Evolutionary conservation across 2,888 invertebrate genomes (phyloP), one percentile per base, ranked within the genome.

Genomic region (Catocala sponsa): DNA sequence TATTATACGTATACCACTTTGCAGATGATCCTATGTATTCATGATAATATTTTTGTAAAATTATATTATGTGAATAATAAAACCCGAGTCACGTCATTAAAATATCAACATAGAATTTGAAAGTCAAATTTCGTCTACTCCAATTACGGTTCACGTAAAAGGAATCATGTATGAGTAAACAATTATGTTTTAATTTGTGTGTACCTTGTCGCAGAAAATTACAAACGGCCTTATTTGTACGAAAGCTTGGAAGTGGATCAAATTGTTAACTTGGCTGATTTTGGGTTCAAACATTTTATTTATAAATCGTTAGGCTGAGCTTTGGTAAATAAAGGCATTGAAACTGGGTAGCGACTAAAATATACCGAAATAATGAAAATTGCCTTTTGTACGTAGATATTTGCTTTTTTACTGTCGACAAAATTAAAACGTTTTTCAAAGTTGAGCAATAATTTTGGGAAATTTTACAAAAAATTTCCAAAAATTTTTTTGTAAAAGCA

Each of bases 111-210:
- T 32, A 33, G 35, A 51, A 54, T 58, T 55, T 55, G 46, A 43
- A 61, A 52, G 48, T 35, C 0, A 58, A 55, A 64, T 59, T 67
- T 59, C 38, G 43, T 33, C 46, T 38, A 43, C 49, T 0, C 47
- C 43, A 33, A 54, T 65, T 71, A 58, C 59, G 9, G 6, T 33
- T 58, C 32, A 5, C 12, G 41, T 46, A 46, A 65, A 62, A 59
- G 50, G 59, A 55, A 68, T 50, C 52, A 62, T 56, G 56, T 70
- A 43, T 52, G 69, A 65, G 55, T 35, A 48, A 72, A 62, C 59
- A 72, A 71, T 72, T 71, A 71, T 58, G 61, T 69, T 69, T 69
- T 65, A 71, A 71, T 71, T 68, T 71, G 69, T 59, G 57, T 50
- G 61, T 58, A 51, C 59, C 65, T 72, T 52, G 62, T 62, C 59